A percentile compares a stretch with the other conserved stretches of the same genome.
These are phyloP conservation scores for Tylochromis polylepis DNA, from an alignment of 2,113 vertebrate species.

Conservation along the genomic window DNA sequence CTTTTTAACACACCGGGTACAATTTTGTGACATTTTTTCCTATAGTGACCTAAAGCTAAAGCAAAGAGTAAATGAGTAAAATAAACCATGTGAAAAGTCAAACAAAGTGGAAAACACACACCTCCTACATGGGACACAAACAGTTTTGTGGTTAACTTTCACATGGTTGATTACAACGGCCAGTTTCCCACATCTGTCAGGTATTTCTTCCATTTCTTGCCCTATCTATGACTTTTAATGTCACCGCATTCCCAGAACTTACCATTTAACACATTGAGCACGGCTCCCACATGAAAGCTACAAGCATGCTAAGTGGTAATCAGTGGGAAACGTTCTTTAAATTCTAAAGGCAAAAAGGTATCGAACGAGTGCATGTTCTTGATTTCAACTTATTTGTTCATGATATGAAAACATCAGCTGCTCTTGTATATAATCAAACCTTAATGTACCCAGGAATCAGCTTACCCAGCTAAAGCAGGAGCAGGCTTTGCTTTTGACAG, in stretches of 20 bases:
- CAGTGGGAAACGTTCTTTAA: background rate
- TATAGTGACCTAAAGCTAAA: background rate
- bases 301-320: background rate
- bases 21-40: background rate
- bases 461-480: background rate
- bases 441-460: background rate
- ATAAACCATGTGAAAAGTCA: background rate
- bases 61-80: background rate
- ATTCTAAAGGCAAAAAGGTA: background rate
- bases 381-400: background rate
- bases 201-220: background rate
- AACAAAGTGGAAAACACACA: background rate
- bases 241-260: background rate
- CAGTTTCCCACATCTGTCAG: background rate
- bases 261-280: background rate
- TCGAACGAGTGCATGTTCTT: background rate
- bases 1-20: background rate
- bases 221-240: background rate
- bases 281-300: background rate
- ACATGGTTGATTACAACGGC: background rate
- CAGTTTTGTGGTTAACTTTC: background rate
- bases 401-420: background rate
- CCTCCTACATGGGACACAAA: background rate
- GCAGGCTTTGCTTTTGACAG: background rate
- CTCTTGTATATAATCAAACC: background rate